phyloP scores from a whole-genome alignment of 2,797 vertebrate genomes.

The Onychomys torridus region DNA sequence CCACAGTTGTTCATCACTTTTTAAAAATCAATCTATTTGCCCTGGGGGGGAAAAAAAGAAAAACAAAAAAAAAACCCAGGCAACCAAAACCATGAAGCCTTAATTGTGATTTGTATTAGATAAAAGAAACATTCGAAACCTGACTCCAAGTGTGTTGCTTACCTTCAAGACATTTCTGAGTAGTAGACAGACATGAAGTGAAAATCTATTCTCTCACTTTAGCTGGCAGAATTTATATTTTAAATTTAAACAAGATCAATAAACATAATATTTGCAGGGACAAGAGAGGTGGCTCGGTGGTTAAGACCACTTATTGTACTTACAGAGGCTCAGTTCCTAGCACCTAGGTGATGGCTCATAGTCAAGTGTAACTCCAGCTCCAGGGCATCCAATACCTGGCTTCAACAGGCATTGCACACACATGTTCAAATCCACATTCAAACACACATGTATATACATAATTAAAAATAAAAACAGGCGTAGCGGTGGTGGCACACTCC shows the following conservation, averaged over 20 bases:
- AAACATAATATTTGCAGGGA: not conserved
- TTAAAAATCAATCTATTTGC: not conserved
- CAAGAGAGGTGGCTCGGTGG: not conserved
- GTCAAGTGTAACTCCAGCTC: not conserved
- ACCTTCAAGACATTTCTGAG: constrained; percentile 1
- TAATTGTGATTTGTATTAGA: constrained; percentile 30
- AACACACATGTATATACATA: not conserved
- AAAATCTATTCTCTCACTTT: not conserved
- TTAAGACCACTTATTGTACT: not conserved
- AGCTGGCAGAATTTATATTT: constrained; percentile 12
- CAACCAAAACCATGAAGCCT: not conserved
- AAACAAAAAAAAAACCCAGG: not conserved
- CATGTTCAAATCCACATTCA: not conserved
- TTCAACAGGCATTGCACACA: not conserved
- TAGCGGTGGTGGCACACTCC: not conserved
- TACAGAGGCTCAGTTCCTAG: not conserved
- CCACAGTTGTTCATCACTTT: not conserved
- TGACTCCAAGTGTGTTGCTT: not conserved
- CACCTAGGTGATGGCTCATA: not conserved
- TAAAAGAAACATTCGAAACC: constrained; percentile 49
- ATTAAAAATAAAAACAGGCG: not conserved
- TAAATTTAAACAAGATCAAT: not conserved
- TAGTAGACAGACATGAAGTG: not conserved
- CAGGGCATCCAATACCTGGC: not conserved
- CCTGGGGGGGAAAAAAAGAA: not conserved